Conservation (phyloP, 2,888 invertebrate species). For the Cephonodes hylas region DNA sequence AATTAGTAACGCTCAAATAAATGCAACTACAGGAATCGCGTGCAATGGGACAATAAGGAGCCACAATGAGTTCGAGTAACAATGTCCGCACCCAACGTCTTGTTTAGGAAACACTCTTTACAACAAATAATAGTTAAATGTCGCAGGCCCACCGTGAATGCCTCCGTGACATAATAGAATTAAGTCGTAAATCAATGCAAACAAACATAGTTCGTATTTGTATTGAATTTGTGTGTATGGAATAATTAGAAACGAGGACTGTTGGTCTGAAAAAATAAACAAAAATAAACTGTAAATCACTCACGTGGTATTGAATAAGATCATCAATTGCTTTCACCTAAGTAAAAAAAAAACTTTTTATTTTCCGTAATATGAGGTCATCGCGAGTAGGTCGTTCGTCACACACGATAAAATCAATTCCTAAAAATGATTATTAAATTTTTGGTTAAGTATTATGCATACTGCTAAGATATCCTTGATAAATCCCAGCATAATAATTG, state of each 20-base stretch:
- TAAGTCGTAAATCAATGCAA: conserved; percentile 22
- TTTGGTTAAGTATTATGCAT: too few relatives aligned
- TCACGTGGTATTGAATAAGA: background rate
- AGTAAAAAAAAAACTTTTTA: too few relatives aligned
- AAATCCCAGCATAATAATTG: too few relatives aligned
- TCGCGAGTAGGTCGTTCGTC: too few relatives aligned
- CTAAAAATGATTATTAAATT: too few relatives aligned
- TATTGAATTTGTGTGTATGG: background rate
- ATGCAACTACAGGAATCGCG: conserved; percentile 41
- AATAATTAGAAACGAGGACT: background rate
- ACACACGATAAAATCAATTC: too few relatives aligned
- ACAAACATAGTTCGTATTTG: conserved; percentile 12
- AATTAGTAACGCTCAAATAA: conserved; percentile 48
- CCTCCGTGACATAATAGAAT: conserved; percentile 18
- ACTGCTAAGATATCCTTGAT: too few relatives aligned
- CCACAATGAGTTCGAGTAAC: conserved; percentile 38
- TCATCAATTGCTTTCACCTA: background rate
- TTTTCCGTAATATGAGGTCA: too few relatives aligned
- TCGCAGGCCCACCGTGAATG: conserved; percentile 64
- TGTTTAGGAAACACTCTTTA: conserved; percentile 67
- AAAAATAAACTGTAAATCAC: conserved; percentile 5
- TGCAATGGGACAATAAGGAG: conserved; percentile 33
- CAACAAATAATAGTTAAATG: conserved; percentile 46
- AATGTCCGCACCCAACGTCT: conserved; percentile 62
- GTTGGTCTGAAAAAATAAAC: background rate